A percentile compares a stretch with the other conserved stretches of the same genome.
These are phyloP conservation scores for Struthio camelus DNA, from an alignment of 2,113 vertebrate genomes.

Conservation along the genomic window DNA sequence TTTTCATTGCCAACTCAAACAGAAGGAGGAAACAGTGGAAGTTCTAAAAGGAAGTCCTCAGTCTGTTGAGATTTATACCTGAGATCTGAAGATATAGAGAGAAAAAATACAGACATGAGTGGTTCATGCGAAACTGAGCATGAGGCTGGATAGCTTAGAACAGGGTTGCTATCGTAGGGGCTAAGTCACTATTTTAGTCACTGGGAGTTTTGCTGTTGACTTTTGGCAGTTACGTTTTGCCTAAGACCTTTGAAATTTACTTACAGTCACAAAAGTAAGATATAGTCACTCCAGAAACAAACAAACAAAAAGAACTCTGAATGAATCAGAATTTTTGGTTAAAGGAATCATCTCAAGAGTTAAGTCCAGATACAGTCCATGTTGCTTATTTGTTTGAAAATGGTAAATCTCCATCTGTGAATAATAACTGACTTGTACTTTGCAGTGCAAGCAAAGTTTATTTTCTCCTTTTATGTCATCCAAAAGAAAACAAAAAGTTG, in stretches of 20 bases:
- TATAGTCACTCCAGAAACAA: neutral
- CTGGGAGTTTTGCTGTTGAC: neutral
- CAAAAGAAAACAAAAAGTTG: neutral
- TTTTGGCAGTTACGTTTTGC: neutral
- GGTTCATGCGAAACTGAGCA: neutral
- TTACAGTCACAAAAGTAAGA: neutral
- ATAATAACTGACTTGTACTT: neutral
- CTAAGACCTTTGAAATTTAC: neutral
- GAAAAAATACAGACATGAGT: neutral
- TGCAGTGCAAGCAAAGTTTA: neutral
- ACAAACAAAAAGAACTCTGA: neutral
- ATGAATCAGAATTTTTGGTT: neutral
- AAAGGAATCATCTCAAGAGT: neutral
- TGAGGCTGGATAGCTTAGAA: neutral
- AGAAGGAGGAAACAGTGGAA: neutral
- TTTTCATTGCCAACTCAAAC: neutral
- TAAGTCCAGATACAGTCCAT: neutral
- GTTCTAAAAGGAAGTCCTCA: neutral
- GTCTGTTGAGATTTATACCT: neutral
- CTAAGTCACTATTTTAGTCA: neutral
- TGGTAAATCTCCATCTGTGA: rapidly evolving
- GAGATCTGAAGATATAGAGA: neutral
- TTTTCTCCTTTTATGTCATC: neutral
- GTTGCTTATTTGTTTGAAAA: neutral
- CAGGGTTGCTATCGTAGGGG: neutral